A percentile compares a stretch with the other conserved stretches of the same genome.
Evolutionary conservation across 2,797 vertebrate genomes (phyloP).

Genomic region (Pipistrellus nathusii): DNA sequence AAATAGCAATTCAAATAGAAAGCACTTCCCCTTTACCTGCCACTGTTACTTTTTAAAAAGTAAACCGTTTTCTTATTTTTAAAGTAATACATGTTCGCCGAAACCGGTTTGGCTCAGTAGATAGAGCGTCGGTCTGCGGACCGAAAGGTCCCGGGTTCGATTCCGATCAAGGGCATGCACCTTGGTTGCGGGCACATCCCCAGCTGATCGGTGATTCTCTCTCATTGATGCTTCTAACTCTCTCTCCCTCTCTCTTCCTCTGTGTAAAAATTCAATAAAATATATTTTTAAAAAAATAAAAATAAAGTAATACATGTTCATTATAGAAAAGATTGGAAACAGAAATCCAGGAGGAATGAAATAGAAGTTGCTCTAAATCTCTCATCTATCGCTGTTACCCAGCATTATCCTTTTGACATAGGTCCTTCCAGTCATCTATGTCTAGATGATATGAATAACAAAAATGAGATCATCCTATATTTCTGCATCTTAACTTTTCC

Average conservation of each 20-base stretch:
- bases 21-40: background rate
- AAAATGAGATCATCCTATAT: background rate
- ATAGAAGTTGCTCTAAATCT: background rate
- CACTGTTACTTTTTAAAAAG: background rate
- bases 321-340: background rate
- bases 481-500: constrained; percentile 26
- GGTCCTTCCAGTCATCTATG: background rate
- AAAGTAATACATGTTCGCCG: background rate
- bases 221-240: no score
- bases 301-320: background rate
- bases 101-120: no score
- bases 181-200: no score
- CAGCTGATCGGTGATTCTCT: no score
- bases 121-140: no score
- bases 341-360: constrained; percentile 3
- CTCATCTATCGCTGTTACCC: background rate
- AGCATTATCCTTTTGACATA: background rate
- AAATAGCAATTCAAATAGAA: background rate
- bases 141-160: no score
- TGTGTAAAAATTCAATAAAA: no score
- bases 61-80: background rate
- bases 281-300: no score
- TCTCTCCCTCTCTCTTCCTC: no score
- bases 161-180: no score
- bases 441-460: background rate